A percentile compares a stretch with the other conserved stretches of the same genome.
Conservation (phyloP, 2,797 vertebrate species). For the Chanos chanos region DNA sequence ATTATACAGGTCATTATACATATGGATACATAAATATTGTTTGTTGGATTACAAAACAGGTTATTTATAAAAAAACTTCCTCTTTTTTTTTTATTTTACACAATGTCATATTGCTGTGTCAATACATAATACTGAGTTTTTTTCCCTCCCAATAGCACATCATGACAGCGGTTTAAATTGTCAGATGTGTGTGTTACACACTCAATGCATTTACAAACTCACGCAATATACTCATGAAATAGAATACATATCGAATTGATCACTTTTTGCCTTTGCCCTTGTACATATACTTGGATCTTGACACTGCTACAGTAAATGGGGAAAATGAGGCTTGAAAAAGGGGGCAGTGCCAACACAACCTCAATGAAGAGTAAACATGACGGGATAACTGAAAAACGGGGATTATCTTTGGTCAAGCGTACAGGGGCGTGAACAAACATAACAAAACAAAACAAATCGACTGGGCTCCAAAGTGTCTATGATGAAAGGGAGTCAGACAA, state of each 20-base stretch:
- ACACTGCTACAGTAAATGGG: constrained; percentile 37
- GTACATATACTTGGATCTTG: constrained; percentile 49
- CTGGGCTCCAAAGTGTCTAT: constrained; percentile 55
- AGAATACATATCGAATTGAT: constrained; percentile 19
- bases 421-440: constrained; percentile 51
- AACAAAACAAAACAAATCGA: too few species aligned
- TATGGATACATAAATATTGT: constrained; percentile 57
- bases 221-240: constrained; percentile 7
- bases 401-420: constrained; percentile 74
- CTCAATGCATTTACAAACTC: constrained; percentile 27
- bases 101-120: constrained; percentile 70
- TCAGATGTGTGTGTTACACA: constrained; percentile 25
- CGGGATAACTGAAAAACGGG: constrained; percentile 14
- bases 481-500: constrained; percentile 43
- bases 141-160: too few species aligned
- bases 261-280: constrained; percentile 39
- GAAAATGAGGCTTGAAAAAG: constrained; percentile 25
- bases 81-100: too few species aligned
- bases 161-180: constrained; percentile 26
- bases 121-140: constrained; percentile 73
- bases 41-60: constrained; percentile 60
- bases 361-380: constrained; percentile 58
- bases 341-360: constrained; percentile 54
- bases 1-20: constrained; percentile 37
- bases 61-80: constrained; percentile 45